These are phyloP conservation scores for Hippocampus zosterae DNA, from an alignment of 2,113 vertebrate genomes.

Conservation along the genomic window DNA sequence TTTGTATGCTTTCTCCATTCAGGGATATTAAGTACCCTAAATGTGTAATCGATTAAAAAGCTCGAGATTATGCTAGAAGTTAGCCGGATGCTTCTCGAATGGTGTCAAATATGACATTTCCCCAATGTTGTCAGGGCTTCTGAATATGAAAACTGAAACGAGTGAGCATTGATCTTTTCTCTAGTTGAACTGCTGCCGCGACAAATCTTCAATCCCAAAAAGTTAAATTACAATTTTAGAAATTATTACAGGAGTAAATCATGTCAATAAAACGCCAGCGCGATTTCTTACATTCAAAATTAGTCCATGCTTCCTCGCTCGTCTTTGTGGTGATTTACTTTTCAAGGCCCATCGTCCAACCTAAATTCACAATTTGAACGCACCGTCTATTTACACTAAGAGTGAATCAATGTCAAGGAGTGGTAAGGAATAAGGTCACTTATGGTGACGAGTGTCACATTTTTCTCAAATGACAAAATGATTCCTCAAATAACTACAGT, in stretches of 20 bases:
- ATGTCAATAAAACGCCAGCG: not conserved
- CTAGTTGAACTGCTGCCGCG: not conserved
- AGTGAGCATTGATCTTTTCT: not conserved
- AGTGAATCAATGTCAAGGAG: not conserved
- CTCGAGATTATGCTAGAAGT: not conserved
- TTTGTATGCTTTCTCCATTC: not conserved
- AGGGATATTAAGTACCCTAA: too few species aligned
- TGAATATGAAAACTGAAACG: too few species aligned
- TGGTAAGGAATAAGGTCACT: not conserved
- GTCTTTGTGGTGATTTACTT: not conserved
- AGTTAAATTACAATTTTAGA: not conserved
- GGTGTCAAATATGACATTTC: not conserved
- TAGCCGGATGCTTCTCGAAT: not conserved
- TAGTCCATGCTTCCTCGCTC: not conserved
- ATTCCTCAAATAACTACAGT: not conserved
- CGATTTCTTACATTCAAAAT: not conserved
- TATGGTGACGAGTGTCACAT: not conserved
- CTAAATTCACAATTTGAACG: not conserved
- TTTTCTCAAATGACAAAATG: not conserved
- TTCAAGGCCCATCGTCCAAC: not conserved
- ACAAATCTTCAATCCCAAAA: not conserved
- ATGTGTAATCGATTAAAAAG: too few species aligned
- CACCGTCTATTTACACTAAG: not conserved
- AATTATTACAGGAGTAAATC: not conserved
- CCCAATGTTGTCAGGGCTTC: not conserved